A percentile compares a stretch with the other conserved stretches of the same genome.
phyloP scores from a whole-genome alignment of 2,113 vertebrate genomes.

The Rynchops niger region DNA sequence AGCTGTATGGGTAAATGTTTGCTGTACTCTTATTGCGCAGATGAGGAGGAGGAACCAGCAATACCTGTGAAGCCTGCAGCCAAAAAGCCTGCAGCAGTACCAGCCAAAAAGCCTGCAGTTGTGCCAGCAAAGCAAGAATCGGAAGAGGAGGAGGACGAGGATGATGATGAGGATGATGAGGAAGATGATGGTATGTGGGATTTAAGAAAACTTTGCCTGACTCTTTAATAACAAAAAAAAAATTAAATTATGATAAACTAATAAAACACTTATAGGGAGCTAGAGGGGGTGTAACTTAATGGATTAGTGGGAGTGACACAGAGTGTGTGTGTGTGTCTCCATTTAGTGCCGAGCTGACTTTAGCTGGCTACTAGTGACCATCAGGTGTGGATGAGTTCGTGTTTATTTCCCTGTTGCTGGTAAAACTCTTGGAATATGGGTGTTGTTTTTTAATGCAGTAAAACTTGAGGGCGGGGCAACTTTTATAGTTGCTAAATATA shows the following conservation, averaged over 20 bases:
- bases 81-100: conserved; percentile 41
- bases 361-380: neutral
- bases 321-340: neutral
- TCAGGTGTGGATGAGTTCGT: neutral
- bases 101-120: conserved; percentile 66
- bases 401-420: neutral
- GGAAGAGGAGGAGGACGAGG: conserved; percentile 77
- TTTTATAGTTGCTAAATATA: neutral
- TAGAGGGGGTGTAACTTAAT: neutral
- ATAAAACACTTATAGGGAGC: accelerated
- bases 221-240: neutral
- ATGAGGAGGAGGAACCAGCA: conserved; percentile 64
- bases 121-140: conserved; percentile 73
- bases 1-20: neutral
- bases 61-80: conserved; percentile 50
- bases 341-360: neutral
- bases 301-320: neutral
- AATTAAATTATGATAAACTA: neutral
- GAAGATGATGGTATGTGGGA: conserved; percentile 69
- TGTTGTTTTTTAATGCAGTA: neutral
- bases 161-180: neutral
- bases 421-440: neutral
- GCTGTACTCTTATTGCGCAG: neutral
- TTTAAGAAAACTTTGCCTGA: neutral
- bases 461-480: neutral